A percentile compares a stretch with the other conserved stretches of the same genome.
These are phyloP conservation scores for Alloscopus bannaensis DNA, from an alignment of 2,888 invertebrate species.

Conservation along the genomic window DNA sequence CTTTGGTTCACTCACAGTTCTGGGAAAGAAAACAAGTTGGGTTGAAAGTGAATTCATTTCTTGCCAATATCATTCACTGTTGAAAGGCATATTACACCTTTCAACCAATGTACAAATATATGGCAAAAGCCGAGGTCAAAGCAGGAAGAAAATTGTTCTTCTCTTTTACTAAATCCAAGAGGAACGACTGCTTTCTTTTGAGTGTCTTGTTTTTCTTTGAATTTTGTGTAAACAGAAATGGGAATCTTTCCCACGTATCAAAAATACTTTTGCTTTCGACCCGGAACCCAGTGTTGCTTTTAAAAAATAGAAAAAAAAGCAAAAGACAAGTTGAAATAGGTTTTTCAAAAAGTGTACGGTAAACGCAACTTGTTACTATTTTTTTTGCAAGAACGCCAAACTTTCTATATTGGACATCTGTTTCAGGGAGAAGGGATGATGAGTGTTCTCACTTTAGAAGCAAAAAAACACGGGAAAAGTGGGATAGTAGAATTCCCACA, in stretches of 20 bases:
- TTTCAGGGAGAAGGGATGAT: too few relatives aligned
- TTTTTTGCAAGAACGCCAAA: too few relatives aligned
- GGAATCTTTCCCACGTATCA: conserved; percentile 28
- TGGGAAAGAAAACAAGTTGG: conserved; percentile 32
- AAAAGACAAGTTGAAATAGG: neutral
- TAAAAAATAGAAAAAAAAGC: neutral
- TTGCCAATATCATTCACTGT: neutral
- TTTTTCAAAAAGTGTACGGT: neutral
- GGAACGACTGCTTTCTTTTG: conserved; percentile 3
- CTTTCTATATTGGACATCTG: too few relatives aligned
- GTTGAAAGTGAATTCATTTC: conserved; percentile 31
- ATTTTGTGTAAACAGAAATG: conserved; percentile 34
- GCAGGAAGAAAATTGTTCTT: conserved; percentile 13
- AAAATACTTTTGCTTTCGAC: neutral
- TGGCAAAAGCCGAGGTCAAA: conserved; percentile 37
- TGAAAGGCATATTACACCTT: neutral
- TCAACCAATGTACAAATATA: too few relatives aligned
- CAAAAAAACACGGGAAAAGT: too few relatives aligned
- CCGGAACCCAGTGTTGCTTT: neutral
- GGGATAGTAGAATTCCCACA: too few relatives aligned
- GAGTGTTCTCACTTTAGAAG: too few relatives aligned
- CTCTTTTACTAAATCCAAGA: conserved; percentile 2
- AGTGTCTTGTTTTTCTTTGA: conserved; percentile 24
- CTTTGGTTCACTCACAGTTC: too few relatives aligned
- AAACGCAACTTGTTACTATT: too few relatives aligned